Conservation (phyloP, 2,797 vertebrate genomes). For the Schizopygopsis pylzovi region DNA sequence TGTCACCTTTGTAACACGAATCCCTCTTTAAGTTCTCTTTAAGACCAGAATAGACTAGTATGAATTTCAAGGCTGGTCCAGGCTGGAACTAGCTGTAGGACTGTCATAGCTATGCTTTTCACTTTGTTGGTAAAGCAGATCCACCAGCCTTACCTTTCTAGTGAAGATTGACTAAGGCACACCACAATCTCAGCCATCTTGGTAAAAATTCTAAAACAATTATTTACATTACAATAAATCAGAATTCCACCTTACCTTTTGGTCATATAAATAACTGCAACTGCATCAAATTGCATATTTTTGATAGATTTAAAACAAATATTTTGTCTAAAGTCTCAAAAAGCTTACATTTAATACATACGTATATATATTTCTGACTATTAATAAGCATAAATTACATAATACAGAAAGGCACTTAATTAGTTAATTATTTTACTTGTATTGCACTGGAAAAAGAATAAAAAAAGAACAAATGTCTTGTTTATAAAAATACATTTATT, state of each 20-base stretch:
- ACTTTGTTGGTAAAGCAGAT: conserved; percentile 6
- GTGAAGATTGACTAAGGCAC: not conserved
- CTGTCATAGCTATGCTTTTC: conserved; percentile 2
- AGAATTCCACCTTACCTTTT: not conserved
- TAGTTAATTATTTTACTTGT: no score
- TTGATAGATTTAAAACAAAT: no score
- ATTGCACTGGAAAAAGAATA: no score
- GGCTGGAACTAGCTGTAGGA: not conserved
- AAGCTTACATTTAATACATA: no score
- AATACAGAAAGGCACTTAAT: no score
- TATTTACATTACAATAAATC: not conserved
- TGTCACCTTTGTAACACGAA: conserved; percentile 21
- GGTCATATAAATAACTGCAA: not conserved
- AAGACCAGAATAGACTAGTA: not conserved
- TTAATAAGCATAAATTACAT: no score
- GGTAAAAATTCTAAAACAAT: not conserved
- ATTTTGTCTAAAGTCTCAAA: no score
- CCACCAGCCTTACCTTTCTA: not conserved
- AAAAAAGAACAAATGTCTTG: not conserved
- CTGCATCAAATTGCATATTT: no score
- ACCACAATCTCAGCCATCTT: not conserved
- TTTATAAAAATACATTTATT: not conserved
- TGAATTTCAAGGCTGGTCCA: not conserved
- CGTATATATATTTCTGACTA: no score
- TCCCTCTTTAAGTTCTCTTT: not conserved